Evolutionary conservation across 2,888 invertebrate genomes (phyloP), one percentile per base, ranked within the genome.

Genomic region (Stegana nigrithorax): DNA sequence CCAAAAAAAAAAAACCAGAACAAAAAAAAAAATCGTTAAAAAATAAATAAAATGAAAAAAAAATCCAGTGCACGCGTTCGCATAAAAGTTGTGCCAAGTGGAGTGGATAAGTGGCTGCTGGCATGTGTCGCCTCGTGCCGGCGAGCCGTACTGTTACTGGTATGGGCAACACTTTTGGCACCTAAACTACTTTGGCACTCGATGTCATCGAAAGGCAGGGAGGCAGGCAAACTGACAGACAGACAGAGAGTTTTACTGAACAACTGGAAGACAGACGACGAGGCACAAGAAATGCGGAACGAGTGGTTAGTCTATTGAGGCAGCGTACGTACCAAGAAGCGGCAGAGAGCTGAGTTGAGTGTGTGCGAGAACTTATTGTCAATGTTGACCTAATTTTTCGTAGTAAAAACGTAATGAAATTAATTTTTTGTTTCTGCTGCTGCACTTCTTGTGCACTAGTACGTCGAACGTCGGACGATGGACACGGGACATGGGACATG

Each of bases 371-470:
- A 17, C 17, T 69, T 70, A 77, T 75, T 75, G 75, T 75, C 75
- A 75, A 77, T 75, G 73, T 71, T 75, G 80, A 75, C 75, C 75
- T 73, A 75, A 79, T 75, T 75, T 75, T 59, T 44, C 12, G 27
- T 53, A 53, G n/a, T 25, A 79, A 73, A 79, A 75, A 79, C 71
- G 75, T 75, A 79, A 75, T 79, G 78, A 75, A 79, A 75, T 75
- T 77, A 79, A 79, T 75, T 78, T 73, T 66, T 42, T 55, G 62
- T 62, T 45, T 62, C 66, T 50, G 2, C 17, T 56, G 10, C 44
- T 39, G 47, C 25, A 17, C 29, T 59, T 51, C 19, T 51, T 36
- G 27, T 50, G 14, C 10, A 29, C 29, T 47, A 44, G 50, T 29
- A 70, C 70, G 71, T 72, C 72, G 72, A 67, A 79, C 14, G 44